phyloP scores from a whole-genome alignment of 2,113 vertebrate species.

The Cariama cristata region DNA sequence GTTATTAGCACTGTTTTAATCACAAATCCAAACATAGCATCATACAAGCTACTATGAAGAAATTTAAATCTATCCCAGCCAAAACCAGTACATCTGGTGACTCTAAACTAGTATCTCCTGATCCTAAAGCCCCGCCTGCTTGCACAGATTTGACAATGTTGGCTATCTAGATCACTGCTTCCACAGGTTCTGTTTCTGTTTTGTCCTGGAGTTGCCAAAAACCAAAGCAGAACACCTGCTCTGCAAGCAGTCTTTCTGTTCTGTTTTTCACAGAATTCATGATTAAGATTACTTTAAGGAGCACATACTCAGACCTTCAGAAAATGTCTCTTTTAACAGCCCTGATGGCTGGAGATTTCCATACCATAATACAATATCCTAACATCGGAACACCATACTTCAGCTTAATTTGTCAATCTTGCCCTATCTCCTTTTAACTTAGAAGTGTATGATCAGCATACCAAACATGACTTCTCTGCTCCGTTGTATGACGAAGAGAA shows the following conservation, averaged over 20 bases:
- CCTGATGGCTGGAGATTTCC: conserved; percentile 80
- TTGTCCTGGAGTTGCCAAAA: conserved; percentile 87
- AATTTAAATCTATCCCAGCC: not conserved
- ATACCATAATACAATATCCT: conserved; percentile 85
- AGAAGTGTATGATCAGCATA: conserved; percentile 80
- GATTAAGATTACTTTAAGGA: conserved; percentile 85
- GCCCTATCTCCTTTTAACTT: conserved; percentile 81
- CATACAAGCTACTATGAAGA: not conserved
- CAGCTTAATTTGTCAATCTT: conserved; percentile 79
- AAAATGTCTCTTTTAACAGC: conserved; percentile 72
- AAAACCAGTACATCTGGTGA: not conserved
- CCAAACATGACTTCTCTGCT: conserved; percentile 80
- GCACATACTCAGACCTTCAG: conserved; percentile 76
- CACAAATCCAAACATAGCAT: not conserved
- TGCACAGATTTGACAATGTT: conserved; percentile 85
- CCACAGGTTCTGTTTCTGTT: conserved; percentile 88
- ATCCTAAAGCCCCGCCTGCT: conserved; percentile 88
- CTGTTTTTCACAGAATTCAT: conserved; percentile 84
- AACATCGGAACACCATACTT: conserved; percentile 62
- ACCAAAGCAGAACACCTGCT: conserved; percentile 88
- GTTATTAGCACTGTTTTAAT: not conserved
- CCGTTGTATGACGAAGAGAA: conserved; percentile 79
- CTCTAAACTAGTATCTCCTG: conserved; percentile 67
- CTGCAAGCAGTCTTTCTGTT: conserved; percentile 87
- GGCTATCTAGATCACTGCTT: conserved; percentile 83